Evolutionary conservation across 1,140 invertebrate species (phyloP), one percentile per base, ranked within the genome.

Genomic region (Brachionus calyciflorus): DNA sequence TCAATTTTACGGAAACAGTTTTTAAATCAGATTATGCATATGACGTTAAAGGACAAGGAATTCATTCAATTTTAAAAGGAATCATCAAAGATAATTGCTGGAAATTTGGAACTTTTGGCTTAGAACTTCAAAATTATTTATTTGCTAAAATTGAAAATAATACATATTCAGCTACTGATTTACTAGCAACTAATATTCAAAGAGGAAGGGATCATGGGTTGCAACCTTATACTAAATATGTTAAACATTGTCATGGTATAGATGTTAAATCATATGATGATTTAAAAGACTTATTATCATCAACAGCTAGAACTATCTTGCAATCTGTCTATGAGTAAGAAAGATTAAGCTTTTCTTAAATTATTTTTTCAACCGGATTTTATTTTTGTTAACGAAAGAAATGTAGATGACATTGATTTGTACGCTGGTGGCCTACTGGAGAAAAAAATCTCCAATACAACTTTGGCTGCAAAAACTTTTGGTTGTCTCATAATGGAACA

Each of bases 111-210:
- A 26, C 49, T 1, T 76, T 76, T 44, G 49, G 51, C 21, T 41
- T 55, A 24, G 49, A 41, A 57, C 7, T 76, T 12, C 73, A 76
- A 17, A 57, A 55, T 26, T 26, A 76, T 14, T 12, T 76, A 41
- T 76, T 76, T 55, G 73, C n/a, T 26, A 41, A 44, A 44, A 65
- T 26, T 44, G 60, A 65, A 24, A 65, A 65, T 14, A 65, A 65
- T 44, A 37, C 24, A 24, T 65, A 19, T 6, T 37, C 19, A 30
- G 26, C 53, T 49, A 87, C 97, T n/a, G 96, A 99, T 86, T 86
- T 99, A 51, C 95, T 94, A 2, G 92, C 94, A 0, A 91, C 99
- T 82, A 99, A 99, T 81, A 93, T 99, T 73, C 96, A 99, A 83
- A 84, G 96, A 80, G 91, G 92, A 1, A 85, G 96, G 79, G 96